Percentiles rank a stretch among this genome's conserved stretches.
Evolutionary conservation across 2,888 invertebrate genomes (phyloP).

Genomic region (Pterobdella sp.): DNA sequence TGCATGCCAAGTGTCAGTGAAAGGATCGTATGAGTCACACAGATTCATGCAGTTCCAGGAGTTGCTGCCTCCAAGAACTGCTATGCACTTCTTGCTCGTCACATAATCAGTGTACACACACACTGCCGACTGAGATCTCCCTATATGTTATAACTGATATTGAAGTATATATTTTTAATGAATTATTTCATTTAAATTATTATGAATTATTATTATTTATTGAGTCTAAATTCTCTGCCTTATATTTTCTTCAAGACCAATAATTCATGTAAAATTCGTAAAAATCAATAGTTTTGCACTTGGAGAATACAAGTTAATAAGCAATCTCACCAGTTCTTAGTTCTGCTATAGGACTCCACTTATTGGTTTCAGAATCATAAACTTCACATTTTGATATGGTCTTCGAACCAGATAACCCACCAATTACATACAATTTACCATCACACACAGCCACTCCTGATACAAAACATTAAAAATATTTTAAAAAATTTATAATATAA

Average conservation of each 20-base stretch:
- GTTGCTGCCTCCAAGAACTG: conserved; percentile 77
- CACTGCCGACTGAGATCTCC: conserved; percentile 20
- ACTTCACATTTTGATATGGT: conserved; percentile 68
- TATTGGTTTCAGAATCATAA: conserved; percentile 59
- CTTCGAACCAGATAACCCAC: conserved; percentile 68
- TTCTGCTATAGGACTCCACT: conserved; percentile 64
- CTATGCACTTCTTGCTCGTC: conserved; percentile 66
- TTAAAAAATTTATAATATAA: not conserved
- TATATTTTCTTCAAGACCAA: too few relatives aligned
- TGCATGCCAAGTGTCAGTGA: conserved; percentile 60
- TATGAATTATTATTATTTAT: too few relatives aligned
- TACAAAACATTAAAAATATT: not conserved
- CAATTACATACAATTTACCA: conserved; percentile 65
- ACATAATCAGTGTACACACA: conserved; percentile 58
- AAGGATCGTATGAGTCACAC: conserved; percentile 63
- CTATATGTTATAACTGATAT: not conserved
- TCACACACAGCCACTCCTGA: conserved; percentile 61
- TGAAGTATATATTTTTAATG: not conserved
- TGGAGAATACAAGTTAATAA: not conserved
- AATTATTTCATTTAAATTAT: not conserved
- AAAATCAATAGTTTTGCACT: too few relatives aligned
- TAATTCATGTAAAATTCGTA: too few relatives aligned
- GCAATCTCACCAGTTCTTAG: conserved; percentile 58
- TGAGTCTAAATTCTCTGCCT: too few relatives aligned
- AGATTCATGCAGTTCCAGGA: conserved; percentile 73